These are phyloP conservation scores for Orgyia antiqua DNA, from an alignment of 2,888 invertebrate species.

Conservation along the genomic window DNA sequence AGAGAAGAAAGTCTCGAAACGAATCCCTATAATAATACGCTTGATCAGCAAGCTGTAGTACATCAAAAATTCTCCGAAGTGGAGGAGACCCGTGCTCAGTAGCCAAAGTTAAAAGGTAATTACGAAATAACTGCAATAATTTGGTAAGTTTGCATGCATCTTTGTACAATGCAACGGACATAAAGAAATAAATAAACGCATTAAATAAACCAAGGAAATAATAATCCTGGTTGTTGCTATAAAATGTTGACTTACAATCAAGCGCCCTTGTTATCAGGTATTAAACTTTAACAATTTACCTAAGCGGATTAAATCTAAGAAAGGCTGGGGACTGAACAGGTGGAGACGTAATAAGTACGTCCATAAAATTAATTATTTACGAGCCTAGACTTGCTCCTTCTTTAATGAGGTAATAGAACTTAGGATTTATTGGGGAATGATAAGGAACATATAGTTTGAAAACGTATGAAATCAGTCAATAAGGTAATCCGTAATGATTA, in stretches of 20 bases:
- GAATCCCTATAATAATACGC: no score
- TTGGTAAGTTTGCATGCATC: no score
- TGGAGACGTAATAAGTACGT: conserved; percentile 24
- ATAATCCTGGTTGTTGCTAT: conserved; percentile 8
- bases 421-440: conserved; percentile 13
- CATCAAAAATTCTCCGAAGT: no score
- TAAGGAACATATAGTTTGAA: no score
- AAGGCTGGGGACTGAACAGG: conserved; percentile 15
- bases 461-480: no score
- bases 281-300: conserved; percentile 24
- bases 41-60: no score
- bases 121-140: background rate
- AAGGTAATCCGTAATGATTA: no score
- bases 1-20: no score
- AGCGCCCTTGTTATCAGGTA: conserved; percentile 14
- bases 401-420: conserved; percentile 21
- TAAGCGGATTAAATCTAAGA: conserved; percentile 24
- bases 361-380: conserved; percentile 31
- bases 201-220: no score
- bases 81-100: no score
- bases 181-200: no score
- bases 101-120: background rate
- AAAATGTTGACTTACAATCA: conserved; percentile 9
- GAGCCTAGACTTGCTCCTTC: conserved; percentile 12
- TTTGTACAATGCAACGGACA: no score